Evolutionary conservation across 2,113 vertebrate genomes (phyloP).

Genomic region (Cariama cristata): DNA sequence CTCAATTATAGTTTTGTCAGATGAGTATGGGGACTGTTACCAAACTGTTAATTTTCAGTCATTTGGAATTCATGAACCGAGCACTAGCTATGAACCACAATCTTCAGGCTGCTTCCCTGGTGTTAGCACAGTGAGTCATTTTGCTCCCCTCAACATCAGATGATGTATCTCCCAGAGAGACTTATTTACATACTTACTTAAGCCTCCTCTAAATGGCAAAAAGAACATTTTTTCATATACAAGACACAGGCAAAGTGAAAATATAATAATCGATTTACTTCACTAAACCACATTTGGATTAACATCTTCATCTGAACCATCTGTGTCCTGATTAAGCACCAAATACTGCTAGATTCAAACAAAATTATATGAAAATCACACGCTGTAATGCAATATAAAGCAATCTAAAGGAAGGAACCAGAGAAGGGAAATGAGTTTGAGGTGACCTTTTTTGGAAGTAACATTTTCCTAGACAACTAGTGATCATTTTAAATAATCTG

Average conservation of each 20-base stretch:
- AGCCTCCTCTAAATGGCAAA: not conserved
- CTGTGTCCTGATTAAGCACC: not conserved
- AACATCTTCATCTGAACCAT: not conserved
- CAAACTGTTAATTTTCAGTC: not conserved
- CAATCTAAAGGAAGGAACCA: not conserved
- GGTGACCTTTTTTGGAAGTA: not conserved
- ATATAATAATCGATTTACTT: not conserved
- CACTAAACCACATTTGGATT: not conserved
- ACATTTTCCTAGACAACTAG: not conserved
- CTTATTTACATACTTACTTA: not conserved
- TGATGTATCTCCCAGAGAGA: not conserved
- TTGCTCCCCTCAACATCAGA: not conserved
- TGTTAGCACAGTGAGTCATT: not conserved
- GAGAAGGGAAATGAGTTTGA: not conserved
- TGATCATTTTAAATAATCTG: not conserved
- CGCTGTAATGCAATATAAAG: not conserved
- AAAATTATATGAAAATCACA: not conserved
- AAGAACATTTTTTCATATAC: slow-evolving; percentile 4
- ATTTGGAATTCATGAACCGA: not conserved
- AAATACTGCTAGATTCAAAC: not conserved
- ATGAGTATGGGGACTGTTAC: not conserved
- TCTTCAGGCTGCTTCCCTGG: not conserved
- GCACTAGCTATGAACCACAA: not conserved
- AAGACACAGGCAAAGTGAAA: not conserved
- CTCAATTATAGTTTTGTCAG: not conserved